Conservation (phyloP, 2,113 vertebrate genomes). For the Pedionomus torquatus region DNA sequence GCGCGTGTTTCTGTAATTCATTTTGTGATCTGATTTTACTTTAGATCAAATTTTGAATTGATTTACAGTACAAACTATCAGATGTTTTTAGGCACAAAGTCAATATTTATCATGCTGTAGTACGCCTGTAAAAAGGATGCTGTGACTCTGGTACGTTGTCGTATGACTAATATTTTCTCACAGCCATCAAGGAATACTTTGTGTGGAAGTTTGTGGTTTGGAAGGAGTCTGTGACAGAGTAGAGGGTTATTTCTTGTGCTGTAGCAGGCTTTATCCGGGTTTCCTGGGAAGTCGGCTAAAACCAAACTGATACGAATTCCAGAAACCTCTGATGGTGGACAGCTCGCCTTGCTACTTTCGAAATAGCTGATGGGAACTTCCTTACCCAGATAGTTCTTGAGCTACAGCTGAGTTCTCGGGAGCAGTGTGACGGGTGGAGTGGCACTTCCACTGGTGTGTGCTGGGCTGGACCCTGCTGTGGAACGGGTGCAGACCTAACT, state of each 20-base stretch:
- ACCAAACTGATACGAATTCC: neutral
- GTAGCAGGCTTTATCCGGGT: neutral
- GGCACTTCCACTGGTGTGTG: neutral
- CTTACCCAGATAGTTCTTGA: neutral
- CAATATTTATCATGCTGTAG: neutral
- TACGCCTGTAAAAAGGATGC: neutral
- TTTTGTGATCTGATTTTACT: neutral
- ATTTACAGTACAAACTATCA: neutral
- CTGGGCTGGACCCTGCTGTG: neutral
- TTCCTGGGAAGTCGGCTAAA: neutral
- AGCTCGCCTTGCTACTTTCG: neutral
- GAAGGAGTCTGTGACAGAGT: neutral
- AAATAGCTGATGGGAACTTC: neutral
- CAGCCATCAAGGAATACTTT: neutral
- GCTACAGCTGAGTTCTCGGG: neutral
- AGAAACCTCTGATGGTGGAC: neutral
- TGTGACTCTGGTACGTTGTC: neutral
- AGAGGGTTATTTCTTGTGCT: neutral
- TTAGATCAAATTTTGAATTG: neutral
- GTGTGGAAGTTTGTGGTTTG: neutral
- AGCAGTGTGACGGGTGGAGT: neutral
- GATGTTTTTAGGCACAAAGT: neutral
- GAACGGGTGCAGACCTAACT: neutral
- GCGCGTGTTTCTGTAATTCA: neutral
- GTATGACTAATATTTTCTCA: neutral